Conservation (phyloP, 92 coral and sea anemone species). For the Epizoanthus rinbou region DNA sequence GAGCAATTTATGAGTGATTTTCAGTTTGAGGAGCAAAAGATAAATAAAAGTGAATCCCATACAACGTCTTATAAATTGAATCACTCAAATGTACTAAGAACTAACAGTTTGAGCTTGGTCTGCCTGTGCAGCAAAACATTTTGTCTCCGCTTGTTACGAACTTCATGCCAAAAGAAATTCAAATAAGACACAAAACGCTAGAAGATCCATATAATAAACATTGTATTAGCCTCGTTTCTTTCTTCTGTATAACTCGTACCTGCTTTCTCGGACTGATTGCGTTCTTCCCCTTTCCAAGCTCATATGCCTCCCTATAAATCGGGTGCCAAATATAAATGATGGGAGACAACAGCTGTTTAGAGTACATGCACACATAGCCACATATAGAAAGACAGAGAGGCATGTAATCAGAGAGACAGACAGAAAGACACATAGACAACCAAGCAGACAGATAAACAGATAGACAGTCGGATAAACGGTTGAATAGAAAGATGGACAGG, state of each 20-base stretch:
- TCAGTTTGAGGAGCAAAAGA: too few relatives aligned
- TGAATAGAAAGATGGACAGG: neutral
- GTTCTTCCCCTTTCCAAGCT: conserved; percentile 85
- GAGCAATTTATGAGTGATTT: too few relatives aligned
- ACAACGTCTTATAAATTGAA: too few relatives aligned
- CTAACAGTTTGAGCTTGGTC: too few relatives aligned
- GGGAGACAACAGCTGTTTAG: neutral
- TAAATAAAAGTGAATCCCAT: too few relatives aligned
- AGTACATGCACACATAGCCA: neutral
- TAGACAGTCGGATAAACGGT: neutral
- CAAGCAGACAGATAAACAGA: neutral
- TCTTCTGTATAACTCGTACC: conserved; percentile 47
- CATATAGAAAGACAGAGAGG: neutral
- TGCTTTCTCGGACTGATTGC: conserved; percentile 78
- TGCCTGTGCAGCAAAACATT: too few relatives aligned
- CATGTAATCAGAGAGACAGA: neutral
- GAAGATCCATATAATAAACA: too few relatives aligned
- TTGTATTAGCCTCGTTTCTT: too few relatives aligned
- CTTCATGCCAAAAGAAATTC: too few relatives aligned
- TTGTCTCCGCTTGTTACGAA: too few relatives aligned
- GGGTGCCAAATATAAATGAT: neutral
- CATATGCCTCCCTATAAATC: conserved; percentile 78
- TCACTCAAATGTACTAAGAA: too few relatives aligned
- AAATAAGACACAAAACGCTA: too few relatives aligned
- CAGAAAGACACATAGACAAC: neutral